A percentile compares a stretch with the other conserved stretches of the same genome.
These are phyloP conservation scores for Heliothis subflexa DNA, from an alignment of 1,140 invertebrate species.

Conservation along the genomic window DNA sequence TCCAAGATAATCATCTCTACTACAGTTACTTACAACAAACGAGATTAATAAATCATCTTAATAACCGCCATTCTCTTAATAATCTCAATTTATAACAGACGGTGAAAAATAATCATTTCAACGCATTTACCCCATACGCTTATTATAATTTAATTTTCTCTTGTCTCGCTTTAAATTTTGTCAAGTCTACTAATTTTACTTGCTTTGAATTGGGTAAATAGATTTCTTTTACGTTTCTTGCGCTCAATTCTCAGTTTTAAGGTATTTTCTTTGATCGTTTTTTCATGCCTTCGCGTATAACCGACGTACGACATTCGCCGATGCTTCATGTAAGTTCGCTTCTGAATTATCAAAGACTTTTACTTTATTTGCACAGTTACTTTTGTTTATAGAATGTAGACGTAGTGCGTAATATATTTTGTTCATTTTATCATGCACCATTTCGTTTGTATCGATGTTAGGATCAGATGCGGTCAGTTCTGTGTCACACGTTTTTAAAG, in stretches of 20 bases:
- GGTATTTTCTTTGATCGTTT: constrained; percentile 80
- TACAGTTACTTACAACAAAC: constrained; percentile 19
- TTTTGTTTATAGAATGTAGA: constrained; percentile 69
- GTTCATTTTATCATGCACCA: constrained; percentile 79
- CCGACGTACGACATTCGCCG: constrained; percentile 77
- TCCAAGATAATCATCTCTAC: constrained; percentile 18
- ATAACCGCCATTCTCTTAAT: constrained; percentile 25
- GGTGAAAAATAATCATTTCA: constrained; percentile 49
- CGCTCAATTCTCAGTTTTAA: constrained; percentile 78
- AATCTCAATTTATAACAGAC: constrained; percentile 33
- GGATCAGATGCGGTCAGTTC: constrained; percentile 35
- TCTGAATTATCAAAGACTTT: constrained; percentile 66
- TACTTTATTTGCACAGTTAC: constrained; percentile 78
- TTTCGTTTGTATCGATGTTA: constrained; percentile 65
- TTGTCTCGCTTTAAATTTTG: constrained; percentile 66
- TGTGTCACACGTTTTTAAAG: constrained; percentile 51
- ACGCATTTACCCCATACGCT: constrained; percentile 64
- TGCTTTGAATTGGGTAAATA: constrained; percentile 72
- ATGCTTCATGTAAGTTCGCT: constrained; percentile 86
- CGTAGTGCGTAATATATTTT: constrained; percentile 69
- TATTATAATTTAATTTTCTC: constrained; percentile 68
- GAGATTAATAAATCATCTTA: constrained; percentile 31
- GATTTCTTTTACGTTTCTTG: constrained; percentile 67
- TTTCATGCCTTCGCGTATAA: constrained; percentile 79
- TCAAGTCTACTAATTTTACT: constrained; percentile 67